Percentiles rank a stretch among this genome's conserved stretches.
Conservation (phyloP, 2,113 vertebrate genomes). For the Raphicerus campestris region DNA sequence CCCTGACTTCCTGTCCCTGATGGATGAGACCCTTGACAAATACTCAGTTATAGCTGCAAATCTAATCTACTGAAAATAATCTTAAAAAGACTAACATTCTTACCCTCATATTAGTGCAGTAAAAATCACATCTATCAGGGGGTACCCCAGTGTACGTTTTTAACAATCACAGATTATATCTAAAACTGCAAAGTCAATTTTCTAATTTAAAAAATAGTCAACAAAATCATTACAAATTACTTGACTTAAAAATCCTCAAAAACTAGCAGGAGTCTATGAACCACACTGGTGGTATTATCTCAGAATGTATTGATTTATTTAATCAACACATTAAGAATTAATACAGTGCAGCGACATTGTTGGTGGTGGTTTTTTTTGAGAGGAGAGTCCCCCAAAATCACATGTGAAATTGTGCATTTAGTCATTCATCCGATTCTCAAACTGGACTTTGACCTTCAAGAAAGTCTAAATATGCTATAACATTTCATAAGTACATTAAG, state of each 20-base stretch:
- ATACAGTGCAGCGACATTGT: neutral
- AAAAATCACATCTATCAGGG: neutral
- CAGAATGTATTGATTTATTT: neutral
- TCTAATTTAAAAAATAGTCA: neutral
- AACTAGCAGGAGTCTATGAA: neutral
- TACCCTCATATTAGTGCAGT: neutral
- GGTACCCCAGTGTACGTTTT: neutral
- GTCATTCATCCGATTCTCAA: neutral
- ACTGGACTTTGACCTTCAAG: neutral
- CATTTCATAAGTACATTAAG: neutral
- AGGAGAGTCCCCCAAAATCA: too few relatives aligned
- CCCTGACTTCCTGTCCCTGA: neutral
- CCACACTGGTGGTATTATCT: neutral
- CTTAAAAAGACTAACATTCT: neutral
- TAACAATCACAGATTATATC: neutral
- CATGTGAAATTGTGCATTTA: neutral
- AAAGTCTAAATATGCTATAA: neutral
- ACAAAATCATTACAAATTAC: neutral
- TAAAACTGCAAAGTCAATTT: neutral
- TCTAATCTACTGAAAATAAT: neutral
- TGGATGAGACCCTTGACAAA: neutral
- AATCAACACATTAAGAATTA: neutral
- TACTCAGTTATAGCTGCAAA: neutral
- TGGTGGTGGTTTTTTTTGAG: neutral
- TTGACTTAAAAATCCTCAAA: neutral